phyloP scores from a whole-genome alignment of 2,113 vertebrate genomes.

The Oncorhynchus nerka region DNA sequence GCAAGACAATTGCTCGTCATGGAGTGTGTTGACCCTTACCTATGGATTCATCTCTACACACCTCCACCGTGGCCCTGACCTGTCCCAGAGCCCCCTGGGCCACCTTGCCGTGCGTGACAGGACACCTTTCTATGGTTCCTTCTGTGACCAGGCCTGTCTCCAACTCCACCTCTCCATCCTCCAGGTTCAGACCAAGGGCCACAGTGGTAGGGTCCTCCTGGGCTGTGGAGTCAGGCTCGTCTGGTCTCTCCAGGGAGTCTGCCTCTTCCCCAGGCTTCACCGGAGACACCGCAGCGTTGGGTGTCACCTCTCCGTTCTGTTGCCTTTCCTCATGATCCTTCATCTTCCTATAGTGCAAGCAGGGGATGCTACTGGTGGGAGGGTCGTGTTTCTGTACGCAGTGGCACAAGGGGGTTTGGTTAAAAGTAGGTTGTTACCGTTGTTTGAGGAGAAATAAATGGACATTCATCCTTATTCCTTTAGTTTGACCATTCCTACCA shows the following conservation, averaged over 20 bases:
- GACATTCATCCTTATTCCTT: no score
- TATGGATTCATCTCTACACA: constrained; percentile 98
- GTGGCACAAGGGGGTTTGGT: not conserved
- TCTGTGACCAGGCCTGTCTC: constrained; percentile 43
- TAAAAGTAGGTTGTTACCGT: not conserved
- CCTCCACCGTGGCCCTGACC: constrained; percentile 97
- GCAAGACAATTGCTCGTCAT: not conserved
- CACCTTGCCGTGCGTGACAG: constrained; percentile 65
- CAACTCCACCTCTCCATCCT: constrained; percentile 12
- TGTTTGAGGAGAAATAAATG: not conserved
- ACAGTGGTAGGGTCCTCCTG: constrained; percentile 17
- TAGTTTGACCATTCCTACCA: no score
- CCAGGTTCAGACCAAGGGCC: constrained; percentile 31
- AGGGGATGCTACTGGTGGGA: constrained; percentile 96
- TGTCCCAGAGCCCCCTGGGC: constrained; percentile 91
- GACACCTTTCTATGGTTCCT: not conserved
- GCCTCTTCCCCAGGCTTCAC: constrained; percentile 68
- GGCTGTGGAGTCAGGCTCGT: constrained; percentile 78
- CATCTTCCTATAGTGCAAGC: constrained; percentile 97
- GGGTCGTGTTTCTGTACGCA: constrained; percentile 92
- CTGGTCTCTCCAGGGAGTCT: constrained; percentile 70
- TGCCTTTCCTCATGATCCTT: constrained; percentile 92
- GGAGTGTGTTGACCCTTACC: constrained; percentile 72
- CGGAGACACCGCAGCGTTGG: constrained; percentile 72
- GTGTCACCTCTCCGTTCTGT: constrained; percentile 81